A percentile compares a stretch with the other conserved stretches of the same genome.
Evolutionary conservation across 53 echinoderm and acorn worm species (phyloP).

Genomic region (Mesocentrotus franciscanus): DNA sequence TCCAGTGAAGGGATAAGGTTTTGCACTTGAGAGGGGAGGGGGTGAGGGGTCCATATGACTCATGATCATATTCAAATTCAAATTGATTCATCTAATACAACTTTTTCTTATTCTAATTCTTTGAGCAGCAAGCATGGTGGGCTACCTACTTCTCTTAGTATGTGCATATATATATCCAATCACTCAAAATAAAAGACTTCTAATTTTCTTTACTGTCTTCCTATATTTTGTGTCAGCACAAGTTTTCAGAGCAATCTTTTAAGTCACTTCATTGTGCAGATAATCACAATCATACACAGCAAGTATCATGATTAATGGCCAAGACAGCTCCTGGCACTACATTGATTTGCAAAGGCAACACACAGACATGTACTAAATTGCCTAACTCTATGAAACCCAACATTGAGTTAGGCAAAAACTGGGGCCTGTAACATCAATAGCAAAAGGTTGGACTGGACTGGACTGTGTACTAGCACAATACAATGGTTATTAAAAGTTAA

Average conservation of each 20-base stretch:
- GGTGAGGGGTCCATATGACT: background rate
- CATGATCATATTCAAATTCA: slow-evolving; percentile 1
- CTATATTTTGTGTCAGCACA: background rate
- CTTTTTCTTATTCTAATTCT: too few relatives aligned
- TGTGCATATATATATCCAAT: background rate
- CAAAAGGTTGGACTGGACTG: background rate
- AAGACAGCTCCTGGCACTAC: background rate
- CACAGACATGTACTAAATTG: background rate
- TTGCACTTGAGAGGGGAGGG: background rate
- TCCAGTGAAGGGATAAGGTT: background rate
- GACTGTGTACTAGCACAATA: background rate
- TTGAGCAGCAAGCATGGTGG: too few relatives aligned
- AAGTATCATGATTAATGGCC: background rate
- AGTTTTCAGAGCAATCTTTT: background rate
- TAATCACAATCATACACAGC: background rate
- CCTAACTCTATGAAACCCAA: slow-evolving; percentile 23
- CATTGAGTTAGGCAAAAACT: slow-evolving; percentile 40
- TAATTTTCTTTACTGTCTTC: background rate
- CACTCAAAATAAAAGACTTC: background rate
- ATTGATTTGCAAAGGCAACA: background rate
- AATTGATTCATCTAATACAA: background rate
- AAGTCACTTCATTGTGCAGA: background rate
- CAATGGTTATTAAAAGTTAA: background rate
- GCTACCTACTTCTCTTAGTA: too few relatives aligned
- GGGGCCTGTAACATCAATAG: background rate